These are phyloP conservation scores for Corythoichthys haematopterus DNA, from an alignment of 2,113 vertebrate genomes.

Conservation along the genomic window DNA sequence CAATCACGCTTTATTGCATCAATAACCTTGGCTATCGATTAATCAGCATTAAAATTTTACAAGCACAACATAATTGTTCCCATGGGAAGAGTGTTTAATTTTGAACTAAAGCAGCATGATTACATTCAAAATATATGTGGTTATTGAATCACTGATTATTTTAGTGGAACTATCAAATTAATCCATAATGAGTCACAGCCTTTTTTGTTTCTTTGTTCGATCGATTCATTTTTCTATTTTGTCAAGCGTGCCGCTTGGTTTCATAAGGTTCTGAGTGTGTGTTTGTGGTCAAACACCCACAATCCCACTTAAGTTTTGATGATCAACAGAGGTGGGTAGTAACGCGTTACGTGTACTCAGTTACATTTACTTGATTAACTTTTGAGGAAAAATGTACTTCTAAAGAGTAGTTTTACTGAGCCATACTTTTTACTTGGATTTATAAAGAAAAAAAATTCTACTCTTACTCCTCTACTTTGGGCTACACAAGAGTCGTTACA, in stretches of 20 bases:
- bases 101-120: constrained; percentile 10
- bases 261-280: background rate
- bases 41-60: constrained; percentile 42
- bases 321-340: too few relatives aligned
- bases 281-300: background rate
- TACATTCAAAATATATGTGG: constrained; percentile 4
- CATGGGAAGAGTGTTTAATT: constrained; percentile 9
- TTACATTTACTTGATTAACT: too few relatives aligned
- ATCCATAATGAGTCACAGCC: background rate
- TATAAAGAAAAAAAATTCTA: too few relatives aligned
- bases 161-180: background rate
- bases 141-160: constrained; percentile 3
- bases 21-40: constrained; percentile 42
- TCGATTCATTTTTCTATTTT: background rate
- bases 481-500: too few relatives aligned
- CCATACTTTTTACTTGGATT: too few relatives aligned
- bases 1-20: constrained; percentile 40
- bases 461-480: too few relatives aligned
- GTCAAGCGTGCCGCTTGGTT: background rate
- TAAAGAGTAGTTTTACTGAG: too few relatives aligned
- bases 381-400: too few relatives aligned
- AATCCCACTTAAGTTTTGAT: background rate
- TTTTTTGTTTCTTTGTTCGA: background rate
- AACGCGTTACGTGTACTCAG: too few relatives aligned
- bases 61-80: constrained; percentile 28